These are phyloP conservation scores for Morus bassanus DNA, from an alignment of 2,797 vertebrate species.

Conservation along the genomic window DNA sequence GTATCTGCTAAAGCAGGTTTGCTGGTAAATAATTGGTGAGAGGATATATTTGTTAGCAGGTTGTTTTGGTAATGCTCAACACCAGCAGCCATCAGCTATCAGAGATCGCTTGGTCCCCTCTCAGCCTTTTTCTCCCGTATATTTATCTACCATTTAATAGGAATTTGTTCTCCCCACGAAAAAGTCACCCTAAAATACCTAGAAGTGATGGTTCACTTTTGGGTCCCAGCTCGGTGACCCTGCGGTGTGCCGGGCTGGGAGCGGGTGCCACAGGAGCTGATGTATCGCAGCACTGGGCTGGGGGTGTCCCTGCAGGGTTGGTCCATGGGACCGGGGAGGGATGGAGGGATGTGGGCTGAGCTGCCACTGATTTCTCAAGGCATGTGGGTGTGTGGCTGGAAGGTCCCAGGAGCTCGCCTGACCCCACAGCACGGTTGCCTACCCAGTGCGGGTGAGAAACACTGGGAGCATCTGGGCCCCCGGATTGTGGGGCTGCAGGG, in stretches of 20 bases:
- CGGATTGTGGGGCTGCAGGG: background rate
- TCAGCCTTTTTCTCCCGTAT: background rate
- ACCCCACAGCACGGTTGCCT: accelerated
- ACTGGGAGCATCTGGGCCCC: background rate
- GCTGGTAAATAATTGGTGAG: background rate
- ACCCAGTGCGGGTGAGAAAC: accelerated
- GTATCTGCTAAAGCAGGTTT: slow-evolving; percentile 27
- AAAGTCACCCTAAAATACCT: background rate
- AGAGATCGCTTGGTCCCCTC: background rate
- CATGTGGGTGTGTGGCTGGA: accelerated
- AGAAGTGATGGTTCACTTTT: background rate
- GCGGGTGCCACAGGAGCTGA: background rate
- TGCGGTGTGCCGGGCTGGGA: accelerated
- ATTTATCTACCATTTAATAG: background rate
- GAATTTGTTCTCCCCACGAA: background rate
- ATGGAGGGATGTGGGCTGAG: background rate
- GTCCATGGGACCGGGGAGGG: accelerated
- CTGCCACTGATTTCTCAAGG: accelerated
- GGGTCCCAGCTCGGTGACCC: background rate
- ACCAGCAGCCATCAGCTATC: background rate
- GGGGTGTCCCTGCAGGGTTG: background rate
- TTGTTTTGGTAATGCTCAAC: background rate
- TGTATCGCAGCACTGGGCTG: accelerated
- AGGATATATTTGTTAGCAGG: background rate
- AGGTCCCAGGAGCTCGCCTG: background rate